phyloP scores from a whole-genome alignment of 2,888 invertebrate genomes.

The Ypsolopha sequella region DNA sequence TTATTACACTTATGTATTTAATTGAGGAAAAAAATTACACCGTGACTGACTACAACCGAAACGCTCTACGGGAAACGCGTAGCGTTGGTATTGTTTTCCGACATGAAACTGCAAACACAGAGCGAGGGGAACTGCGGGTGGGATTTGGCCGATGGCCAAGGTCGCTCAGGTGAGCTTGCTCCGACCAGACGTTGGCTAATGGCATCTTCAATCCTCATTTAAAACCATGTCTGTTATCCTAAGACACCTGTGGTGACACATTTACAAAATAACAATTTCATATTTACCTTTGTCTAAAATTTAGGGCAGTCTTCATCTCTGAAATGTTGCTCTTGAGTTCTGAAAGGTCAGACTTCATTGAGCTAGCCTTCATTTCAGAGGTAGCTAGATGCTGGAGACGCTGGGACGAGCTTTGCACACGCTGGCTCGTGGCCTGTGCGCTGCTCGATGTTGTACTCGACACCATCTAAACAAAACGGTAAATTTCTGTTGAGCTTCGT shows the following conservation, averaged over 20 bases:
- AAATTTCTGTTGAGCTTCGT: too few species aligned
- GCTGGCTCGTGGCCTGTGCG: slow-evolving; percentile 69
- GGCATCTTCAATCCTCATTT: slow-evolving; percentile 3
- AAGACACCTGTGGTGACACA: slow-evolving; percentile 19
- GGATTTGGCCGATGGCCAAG: slow-evolving; percentile 61
- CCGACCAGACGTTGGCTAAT: slow-evolving; percentile 25
- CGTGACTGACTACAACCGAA: not conserved
- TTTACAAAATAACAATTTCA: slow-evolving; percentile 8
- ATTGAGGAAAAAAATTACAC: not conserved
- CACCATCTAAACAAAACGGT: slow-evolving; percentile 44
- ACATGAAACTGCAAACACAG: slow-evolving; percentile 57
- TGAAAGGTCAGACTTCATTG: slow-evolving; percentile 83
- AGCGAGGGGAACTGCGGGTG: slow-evolving; percentile 47
- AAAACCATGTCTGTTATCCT: slow-evolving; percentile 28
- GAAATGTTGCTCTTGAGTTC: slow-evolving; percentile 88
- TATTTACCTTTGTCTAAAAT: slow-evolving; percentile 53
- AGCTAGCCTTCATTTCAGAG: slow-evolving; percentile 85
- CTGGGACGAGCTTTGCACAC: slow-evolving; percentile 70
- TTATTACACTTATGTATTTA: not conserved
- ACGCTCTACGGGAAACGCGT: slow-evolving; percentile 28
- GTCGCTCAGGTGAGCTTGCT: slow-evolving; percentile 63
- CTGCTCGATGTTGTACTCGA: slow-evolving; percentile 73
- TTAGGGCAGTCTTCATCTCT: slow-evolving; percentile 81
- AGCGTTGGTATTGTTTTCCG: slow-evolving; percentile 62
- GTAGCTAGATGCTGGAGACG: slow-evolving; percentile 66